Base-by-base conservation (phyloP, 2,888 invertebrate species). In the Oxytorus armatus region DNA sequence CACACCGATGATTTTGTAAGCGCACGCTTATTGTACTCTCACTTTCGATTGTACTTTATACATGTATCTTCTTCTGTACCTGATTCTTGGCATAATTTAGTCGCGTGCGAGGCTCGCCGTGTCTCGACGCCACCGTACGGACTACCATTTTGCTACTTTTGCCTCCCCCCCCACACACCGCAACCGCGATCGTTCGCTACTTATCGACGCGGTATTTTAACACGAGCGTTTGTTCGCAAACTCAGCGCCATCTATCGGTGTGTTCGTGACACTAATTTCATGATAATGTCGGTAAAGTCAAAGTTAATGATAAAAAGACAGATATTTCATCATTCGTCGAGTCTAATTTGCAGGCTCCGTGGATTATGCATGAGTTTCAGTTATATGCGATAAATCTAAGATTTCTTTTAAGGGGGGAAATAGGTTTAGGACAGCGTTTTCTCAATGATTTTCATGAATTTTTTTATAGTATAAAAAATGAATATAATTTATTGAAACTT, bases 91-190 rank as follows among this genome's bases (percentile, higher is more conserved):
- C 8, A 8, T n/a, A 72, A 55, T 39, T 7, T 47, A 14, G 25
- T 39, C 59, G 73, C 61, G 25, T 73, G 53, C 73, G 10, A 68
- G 23, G n/a, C 51, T 68, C 53, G 66, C 68, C 61, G 66, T 53
- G 18, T 59, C 68, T 61, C 72, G 72, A 21, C 66, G 77, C 77
- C 77, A 77, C 77, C 42, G 59, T 72, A 73, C 77, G 72, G 70
- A 47, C 77, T 70, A 51, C 51, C 72, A 65, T 66, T 44, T 73
- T 44, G 59, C 49, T 55, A 8, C 10, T 42, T 53, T n/a, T n/a
- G n/a, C n/a, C 36, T 25, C 14, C 23, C 25, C 23, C 25, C 18
- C 21, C 49, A 23, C 39, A 18, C 23, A n/a, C 2, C 72, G 14
- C 39, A 14, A 0, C 23, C 3, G 1, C 63, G 51, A 51, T 42